phyloP scores from a whole-genome alignment of 2,888 invertebrate species.

The Apamea anceps region DNA sequence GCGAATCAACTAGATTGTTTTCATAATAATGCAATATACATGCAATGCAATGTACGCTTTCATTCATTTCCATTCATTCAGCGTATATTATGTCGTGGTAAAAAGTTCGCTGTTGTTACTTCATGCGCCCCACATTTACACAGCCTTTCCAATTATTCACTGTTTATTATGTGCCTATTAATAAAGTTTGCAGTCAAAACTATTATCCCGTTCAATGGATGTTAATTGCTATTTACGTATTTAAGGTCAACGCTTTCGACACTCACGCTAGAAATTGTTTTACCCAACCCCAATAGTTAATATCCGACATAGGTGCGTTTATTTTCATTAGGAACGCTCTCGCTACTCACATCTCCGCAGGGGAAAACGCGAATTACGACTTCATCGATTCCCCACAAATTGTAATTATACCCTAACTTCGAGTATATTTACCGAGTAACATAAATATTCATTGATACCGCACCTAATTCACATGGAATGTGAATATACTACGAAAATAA shows the following conservation, averaged over 20 bases:
- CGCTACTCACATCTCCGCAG: conserved; percentile 43
- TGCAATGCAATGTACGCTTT: too few relatives aligned
- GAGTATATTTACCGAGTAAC: conserved; percentile 49
- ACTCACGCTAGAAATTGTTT: conserved; percentile 33
- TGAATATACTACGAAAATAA: conserved; percentile 50
- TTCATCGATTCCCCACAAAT: conserved; percentile 69
- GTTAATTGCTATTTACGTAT: conserved; percentile 56
- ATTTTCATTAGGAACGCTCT: conserved; percentile 70
- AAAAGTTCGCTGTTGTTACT: conserved; percentile 30
- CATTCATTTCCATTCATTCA: conserved; percentile 40
- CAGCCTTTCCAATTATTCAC: conserved; percentile 25
- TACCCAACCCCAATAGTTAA: conserved; percentile 53
- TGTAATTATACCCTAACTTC: conserved; percentile 65
- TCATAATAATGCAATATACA: conserved; percentile 50
- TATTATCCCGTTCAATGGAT: conserved; percentile 55
- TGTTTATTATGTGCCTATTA: conserved; percentile 25
- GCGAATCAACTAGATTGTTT: conserved; percentile 55
- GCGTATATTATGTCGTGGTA: not conserved
- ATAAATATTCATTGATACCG: conserved; percentile 59
- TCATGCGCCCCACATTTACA: conserved; percentile 11
- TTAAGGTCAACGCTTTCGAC: conserved; percentile 36
- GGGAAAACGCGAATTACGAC: conserved; percentile 69
- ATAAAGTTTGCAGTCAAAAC: conserved; percentile 33
- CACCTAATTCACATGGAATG: conserved; percentile 52
- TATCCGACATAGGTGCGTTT: conserved; percentile 64